Percentiles rank a stretch among this genome's conserved stretches.
phyloP scores from a whole-genome alignment of 2,113 vertebrate species.

The Ceratotherium simum region DNA sequence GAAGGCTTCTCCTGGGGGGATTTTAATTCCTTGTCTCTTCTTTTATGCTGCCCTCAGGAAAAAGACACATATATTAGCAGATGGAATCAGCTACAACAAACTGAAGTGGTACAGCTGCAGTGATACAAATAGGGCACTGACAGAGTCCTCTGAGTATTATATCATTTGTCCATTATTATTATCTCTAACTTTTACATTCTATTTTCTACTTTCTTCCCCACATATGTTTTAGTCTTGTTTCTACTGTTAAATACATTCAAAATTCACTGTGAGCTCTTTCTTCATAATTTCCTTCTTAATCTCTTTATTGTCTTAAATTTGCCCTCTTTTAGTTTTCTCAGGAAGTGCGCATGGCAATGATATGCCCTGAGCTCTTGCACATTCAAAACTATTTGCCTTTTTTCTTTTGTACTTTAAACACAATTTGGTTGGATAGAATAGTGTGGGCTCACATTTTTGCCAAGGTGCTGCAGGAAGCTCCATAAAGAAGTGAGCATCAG shows the following conservation, averaged over 20 bases:
- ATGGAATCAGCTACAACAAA: conserved; percentile 23
- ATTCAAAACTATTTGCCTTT: conserved; percentile 18
- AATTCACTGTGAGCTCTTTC: background rate
- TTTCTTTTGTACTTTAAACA: conserved; percentile 29
- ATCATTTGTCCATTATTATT: background rate
- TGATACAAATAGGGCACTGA: background rate
- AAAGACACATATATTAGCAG: background rate
- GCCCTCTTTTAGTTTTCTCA: conserved; percentile 10
- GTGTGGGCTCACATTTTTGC: conserved; percentile 34
- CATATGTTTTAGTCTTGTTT: background rate
- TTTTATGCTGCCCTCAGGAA: conserved; percentile 14
- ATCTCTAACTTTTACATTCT: background rate
- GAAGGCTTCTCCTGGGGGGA: background rate
- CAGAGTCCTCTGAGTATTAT: background rate
- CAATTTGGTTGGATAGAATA: background rate
- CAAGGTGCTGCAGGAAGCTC: background rate
- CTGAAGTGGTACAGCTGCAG: background rate
- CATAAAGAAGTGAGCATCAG: background rate
- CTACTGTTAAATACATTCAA: conserved; percentile 22
- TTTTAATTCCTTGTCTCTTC: conserved; percentile 51
- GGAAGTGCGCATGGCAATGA: background rate
- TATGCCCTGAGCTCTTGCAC: background rate
- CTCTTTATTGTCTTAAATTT: conserved; percentile 32
- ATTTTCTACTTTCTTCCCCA: background rate
- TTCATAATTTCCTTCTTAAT: background rate